These are phyloP conservation scores for Brachionus asplanchnoidis DNA, from an alignment of 1,140 invertebrate species.

Conservation along the genomic window DNA sequence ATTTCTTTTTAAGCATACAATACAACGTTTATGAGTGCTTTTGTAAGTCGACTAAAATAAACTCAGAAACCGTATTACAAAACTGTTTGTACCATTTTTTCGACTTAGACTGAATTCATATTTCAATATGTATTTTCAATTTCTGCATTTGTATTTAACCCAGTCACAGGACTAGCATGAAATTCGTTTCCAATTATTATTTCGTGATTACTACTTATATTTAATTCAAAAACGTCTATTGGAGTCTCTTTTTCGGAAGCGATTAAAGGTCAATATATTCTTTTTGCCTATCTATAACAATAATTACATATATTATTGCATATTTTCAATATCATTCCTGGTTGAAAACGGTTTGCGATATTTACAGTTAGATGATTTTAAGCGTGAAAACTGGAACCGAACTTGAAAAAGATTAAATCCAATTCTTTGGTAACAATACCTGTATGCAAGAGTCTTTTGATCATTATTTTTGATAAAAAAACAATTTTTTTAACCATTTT, in stretches of 20 bases:
- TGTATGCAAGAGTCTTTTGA: not conserved
- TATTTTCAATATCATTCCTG: not conserved
- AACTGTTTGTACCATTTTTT: not conserved
- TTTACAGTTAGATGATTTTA: not conserved
- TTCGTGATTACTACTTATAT: not conserved
- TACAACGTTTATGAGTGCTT: not conserved
- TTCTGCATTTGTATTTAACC: not conserved
- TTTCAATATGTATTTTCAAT: not conserved
- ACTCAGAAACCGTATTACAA: not conserved
- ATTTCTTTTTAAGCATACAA: not conserved
- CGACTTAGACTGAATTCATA: not conserved
- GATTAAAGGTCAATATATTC: not conserved
- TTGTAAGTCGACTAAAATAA: not conserved
- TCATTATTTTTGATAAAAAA: not conserved
- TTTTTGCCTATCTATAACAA: not conserved
- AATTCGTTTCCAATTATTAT: not conserved
- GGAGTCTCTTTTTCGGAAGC: not conserved
- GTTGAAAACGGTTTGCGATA: not conserved
- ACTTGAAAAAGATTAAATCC: not conserved
- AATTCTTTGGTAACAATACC: not conserved
- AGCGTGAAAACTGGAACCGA: not conserved
- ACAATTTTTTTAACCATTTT: not conserved
- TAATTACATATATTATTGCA: not conserved
- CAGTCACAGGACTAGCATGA: not conserved
- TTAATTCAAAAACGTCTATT: not conserved